phyloP scores from a whole-genome alignment of 2,797 vertebrate species.

The Argentina silus region DNA sequence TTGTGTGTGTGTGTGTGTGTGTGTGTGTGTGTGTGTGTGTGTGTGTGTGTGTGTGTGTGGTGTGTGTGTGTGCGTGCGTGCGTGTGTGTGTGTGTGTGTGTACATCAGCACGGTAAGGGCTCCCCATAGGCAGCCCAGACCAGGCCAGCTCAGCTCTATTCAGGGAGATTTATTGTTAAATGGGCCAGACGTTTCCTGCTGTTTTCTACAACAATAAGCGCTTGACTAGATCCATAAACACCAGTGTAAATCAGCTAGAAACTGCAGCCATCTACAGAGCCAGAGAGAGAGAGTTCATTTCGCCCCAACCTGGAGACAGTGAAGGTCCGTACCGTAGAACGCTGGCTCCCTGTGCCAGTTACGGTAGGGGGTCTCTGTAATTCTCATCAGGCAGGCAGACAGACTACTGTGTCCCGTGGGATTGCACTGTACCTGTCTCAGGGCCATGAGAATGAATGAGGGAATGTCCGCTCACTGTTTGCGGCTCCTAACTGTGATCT shows the following conservation, averaged over 20 bases:
- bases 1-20: too few relatives aligned
- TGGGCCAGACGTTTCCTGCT: slow-evolving; percentile 73
- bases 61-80: slow-evolving; percentile 13
- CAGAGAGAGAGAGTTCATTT: too few relatives aligned
- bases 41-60: slow-evolving; percentile 6
- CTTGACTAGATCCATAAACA: slow-evolving; percentile 55
- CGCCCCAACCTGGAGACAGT: not conserved
- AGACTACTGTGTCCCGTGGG: not conserved
- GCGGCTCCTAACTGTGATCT: too few relatives aligned
- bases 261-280: slow-evolving; percentile 14
- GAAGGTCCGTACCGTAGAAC: not conserved
- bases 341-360: not conserved
- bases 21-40: not conserved
- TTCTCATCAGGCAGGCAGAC: not conserved
- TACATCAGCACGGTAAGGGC: slow-evolving; percentile 38
- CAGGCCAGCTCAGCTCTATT: slow-evolving; percentile 35
- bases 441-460: not conserved
- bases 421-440: not conserved
- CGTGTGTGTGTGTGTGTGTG: slow-evolving; percentile 11
- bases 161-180: slow-evolving; percentile 73
- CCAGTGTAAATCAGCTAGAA: slow-evolving; percentile 49
- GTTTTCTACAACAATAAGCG: slow-evolving; percentile 69
- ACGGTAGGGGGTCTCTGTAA: not conserved
- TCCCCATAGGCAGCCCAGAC: slow-evolving; percentile 47
- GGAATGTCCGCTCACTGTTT: too few relatives aligned